Conservation (phyloP, 1,140 invertebrate genomes). For the Sitophilus oryzae region DNA sequence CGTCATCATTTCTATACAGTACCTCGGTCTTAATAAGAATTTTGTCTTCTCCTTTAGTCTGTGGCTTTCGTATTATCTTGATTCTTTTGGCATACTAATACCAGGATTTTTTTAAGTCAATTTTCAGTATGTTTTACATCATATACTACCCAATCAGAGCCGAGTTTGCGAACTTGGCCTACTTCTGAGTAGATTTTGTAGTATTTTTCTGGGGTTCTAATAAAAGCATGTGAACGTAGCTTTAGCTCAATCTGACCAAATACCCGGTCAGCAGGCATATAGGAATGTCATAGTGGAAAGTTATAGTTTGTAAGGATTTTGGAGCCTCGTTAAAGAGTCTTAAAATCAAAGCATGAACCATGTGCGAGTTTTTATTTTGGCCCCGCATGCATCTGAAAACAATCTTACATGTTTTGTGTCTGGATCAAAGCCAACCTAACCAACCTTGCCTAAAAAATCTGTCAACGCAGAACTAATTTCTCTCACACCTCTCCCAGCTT, state of each 20-base stretch:
- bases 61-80: too few relatives aligned
- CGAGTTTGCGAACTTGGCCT: too few relatives aligned
- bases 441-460: conserved; percentile 9
- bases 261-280: conserved; percentile 33
- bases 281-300: conserved; percentile 31
- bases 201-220: too few relatives aligned
- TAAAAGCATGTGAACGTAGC: too few relatives aligned
- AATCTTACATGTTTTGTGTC: neutral
- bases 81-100: too few relatives aligned
- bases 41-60: too few relatives aligned
- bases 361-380: conserved; percentile 38
- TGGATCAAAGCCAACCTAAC: neutral
- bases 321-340: conserved; percentile 18
- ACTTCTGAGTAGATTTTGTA: too few relatives aligned
- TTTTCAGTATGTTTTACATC: too few relatives aligned
- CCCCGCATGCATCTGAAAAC: conserved; percentile 32
- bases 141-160: too few relatives aligned
- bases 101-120: too few relatives aligned
- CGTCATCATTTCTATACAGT: too few relatives aligned
- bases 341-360: conserved; percentile 25
- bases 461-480: conserved; percentile 19
- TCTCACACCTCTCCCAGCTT: conserved; percentile 7
- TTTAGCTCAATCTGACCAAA: conserved; percentile 34
- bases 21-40: too few relatives aligned
- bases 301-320: conserved; percentile 4